Percentiles rank a stretch among this genome's conserved stretches.
Evolutionary conservation across 2,797 vertebrate species (phyloP).

Genomic region (Erpetoichthys calabaricus): DNA sequence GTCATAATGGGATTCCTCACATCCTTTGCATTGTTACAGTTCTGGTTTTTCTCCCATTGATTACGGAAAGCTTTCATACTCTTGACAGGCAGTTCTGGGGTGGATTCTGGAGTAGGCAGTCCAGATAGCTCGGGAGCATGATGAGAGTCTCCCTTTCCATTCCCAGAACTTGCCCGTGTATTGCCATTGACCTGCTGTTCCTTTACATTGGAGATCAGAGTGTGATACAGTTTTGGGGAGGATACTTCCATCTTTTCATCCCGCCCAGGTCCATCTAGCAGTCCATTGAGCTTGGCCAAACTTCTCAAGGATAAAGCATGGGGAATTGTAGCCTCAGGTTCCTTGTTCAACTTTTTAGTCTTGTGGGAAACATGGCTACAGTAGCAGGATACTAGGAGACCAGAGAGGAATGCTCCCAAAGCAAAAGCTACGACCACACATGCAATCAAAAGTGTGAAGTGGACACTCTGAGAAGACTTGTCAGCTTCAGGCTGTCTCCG

Average conservation of each 20-base stretch:
- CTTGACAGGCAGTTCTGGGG: slow-evolving; percentile 75
- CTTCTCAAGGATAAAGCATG: slow-evolving; percentile 75
- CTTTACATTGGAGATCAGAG: slow-evolving; percentile 53
- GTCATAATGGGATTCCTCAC: slow-evolving; percentile 41
- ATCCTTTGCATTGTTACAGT: slow-evolving; percentile 79
- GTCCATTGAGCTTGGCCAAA: slow-evolving; percentile 70
- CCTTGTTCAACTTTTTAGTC: slow-evolving; percentile 56
- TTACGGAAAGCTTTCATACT: slow-evolving; percentile 68
- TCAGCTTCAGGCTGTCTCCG: slow-evolving; percentile 53
- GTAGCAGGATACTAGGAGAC: slow-evolving; percentile 76
- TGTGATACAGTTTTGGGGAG: slow-evolving; percentile 63
- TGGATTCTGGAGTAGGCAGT: slow-evolving; percentile 77
- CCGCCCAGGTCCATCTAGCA: slow-evolving; percentile 56
- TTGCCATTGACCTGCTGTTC: slow-evolving; percentile 39
- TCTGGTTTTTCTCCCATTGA: slow-evolving; percentile 84
- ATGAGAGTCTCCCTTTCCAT: slow-evolving; percentile 29
- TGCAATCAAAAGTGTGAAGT: slow-evolving; percentile 75
- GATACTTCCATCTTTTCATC: slow-evolving; percentile 57
- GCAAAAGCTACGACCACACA: slow-evolving; percentile 75
- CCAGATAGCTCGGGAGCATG: slow-evolving; percentile 68
- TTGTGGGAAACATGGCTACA: slow-evolving; percentile 66
- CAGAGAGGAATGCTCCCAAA: slow-evolving; percentile 75
- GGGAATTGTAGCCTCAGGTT: slow-evolving; percentile 63
- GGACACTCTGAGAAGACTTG: slow-evolving; percentile 61
- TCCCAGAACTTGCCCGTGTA: slow-evolving; percentile 36